Evolutionary conservation across 2,888 invertebrate species (phyloP).

Genomic region (Folsomia manolachei): DNA sequence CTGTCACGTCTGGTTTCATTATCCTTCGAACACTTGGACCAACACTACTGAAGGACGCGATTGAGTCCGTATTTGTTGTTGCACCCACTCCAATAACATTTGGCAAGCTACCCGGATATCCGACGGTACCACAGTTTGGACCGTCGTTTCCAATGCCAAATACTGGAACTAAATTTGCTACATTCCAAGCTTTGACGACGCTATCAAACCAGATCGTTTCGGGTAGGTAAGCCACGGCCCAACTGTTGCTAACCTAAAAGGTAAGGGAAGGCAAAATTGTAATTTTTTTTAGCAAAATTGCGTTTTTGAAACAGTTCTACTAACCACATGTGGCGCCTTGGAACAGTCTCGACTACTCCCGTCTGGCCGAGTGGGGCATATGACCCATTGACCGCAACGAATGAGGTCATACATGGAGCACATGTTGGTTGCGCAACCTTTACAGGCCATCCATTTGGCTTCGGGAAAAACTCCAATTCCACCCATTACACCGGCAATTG

Average conservation of each 20-base stretch:
- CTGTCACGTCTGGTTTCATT: constrained; percentile 14
- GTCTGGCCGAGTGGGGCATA: constrained; percentile 34
- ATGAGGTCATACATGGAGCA: constrained; percentile 15
- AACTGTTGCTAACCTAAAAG: neutral
- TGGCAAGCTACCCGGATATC: constrained; percentile 15
- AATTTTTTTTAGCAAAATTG: too few species aligned
- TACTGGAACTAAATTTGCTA: neutral
- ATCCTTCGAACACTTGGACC: constrained; percentile 13
- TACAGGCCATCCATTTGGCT: constrained; percentile 7
- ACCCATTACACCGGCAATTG: constrained; percentile 3
- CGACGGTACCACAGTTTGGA: constrained; percentile 11
- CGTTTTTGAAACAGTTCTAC: too few species aligned
- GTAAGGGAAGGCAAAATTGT: too few species aligned
- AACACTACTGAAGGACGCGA: constrained; percentile 23
- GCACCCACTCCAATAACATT: constrained; percentile 26
- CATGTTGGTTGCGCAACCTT: constrained; percentile 20
- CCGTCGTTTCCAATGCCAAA: constrained; percentile 8
- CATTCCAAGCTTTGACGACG: neutral
- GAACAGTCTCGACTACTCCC: constrained; percentile 28
- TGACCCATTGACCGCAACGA: constrained; percentile 32
- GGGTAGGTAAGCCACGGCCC: neutral
- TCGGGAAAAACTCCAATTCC: constrained; percentile 23
- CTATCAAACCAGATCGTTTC: neutral
- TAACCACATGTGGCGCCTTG: constrained; percentile 37
- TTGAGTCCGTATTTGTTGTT: neutral